Evolutionary conservation across 2,797 vertebrate species (phyloP).

Genomic region (Neosilurus hyrtlii): DNA sequence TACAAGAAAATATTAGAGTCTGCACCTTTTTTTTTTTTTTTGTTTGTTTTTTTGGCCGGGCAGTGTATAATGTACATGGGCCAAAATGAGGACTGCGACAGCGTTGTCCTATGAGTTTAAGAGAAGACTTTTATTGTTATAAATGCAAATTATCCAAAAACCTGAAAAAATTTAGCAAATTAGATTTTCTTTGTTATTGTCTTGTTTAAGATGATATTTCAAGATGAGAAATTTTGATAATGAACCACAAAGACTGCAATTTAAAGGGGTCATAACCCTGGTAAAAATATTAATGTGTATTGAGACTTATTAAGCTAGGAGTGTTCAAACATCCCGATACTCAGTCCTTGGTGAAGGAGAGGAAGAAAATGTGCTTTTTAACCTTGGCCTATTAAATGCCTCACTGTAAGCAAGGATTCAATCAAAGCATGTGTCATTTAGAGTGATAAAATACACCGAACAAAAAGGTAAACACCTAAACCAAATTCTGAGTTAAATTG

Average conservation of each 20-base stretch:
- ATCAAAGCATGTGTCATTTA: slow-evolving; percentile 59
- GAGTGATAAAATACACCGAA: background rate
- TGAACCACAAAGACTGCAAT: background rate
- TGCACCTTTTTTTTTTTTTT: background rate
- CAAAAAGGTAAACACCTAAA: too few species aligned
- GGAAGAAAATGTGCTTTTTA: slow-evolving; percentile 66
- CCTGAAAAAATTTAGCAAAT: background rate
- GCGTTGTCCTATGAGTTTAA: background rate
- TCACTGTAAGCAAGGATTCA: slow-evolving; percentile 63
- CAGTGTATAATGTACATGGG: too few species aligned
- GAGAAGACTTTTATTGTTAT: background rate
- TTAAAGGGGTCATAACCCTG: background rate
- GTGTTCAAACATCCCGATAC: slow-evolving; percentile 9
- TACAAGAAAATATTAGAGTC: background rate
- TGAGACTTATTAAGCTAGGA: background rate
- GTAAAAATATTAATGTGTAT: background rate
- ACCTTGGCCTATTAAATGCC: slow-evolving; percentile 70
- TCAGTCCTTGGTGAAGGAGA: slow-evolving; percentile 58
- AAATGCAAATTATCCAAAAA: background rate
- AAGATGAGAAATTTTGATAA: background rate
- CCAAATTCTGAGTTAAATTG: too few species aligned
- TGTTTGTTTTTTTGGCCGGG: too few species aligned
- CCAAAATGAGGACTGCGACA: background rate
- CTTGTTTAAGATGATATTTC: background rate
- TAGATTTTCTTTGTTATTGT: background rate